Percentiles rank a stretch among this genome's conserved stretches.
These are phyloP conservation scores for Tetrapedia diversipes DNA, from an alignment of 2,888 invertebrate genomes.

Conservation along the genomic window DNA sequence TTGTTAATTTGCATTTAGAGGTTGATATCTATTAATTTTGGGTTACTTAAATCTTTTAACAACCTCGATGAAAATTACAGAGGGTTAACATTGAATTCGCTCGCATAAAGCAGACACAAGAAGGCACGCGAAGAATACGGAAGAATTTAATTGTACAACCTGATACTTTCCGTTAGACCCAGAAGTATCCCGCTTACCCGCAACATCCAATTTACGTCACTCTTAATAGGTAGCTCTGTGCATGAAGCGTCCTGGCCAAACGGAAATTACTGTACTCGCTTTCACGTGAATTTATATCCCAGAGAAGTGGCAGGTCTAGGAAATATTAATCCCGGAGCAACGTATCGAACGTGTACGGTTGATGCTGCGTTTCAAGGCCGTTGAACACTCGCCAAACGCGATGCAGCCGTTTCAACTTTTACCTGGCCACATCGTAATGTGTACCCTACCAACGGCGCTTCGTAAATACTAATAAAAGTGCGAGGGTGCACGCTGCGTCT, in stretches of 20 bases:
- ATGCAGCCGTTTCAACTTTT: constrained; percentile 65
- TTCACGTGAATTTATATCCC: constrained; percentile 24
- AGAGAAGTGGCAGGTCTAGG: constrained; percentile 17
- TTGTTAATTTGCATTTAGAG: too few relatives aligned
- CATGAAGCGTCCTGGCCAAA: constrained; percentile 1
- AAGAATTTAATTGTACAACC: neutral
- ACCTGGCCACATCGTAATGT: constrained; percentile 39
- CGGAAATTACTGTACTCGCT: constrained; percentile 26
- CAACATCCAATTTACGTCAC: constrained; percentile 9
- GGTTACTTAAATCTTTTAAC: too few relatives aligned
- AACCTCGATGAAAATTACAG: too few relatives aligned
- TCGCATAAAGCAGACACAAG: too few relatives aligned
- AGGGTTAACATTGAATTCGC: neutral
- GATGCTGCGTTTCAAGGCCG: constrained; percentile 55
- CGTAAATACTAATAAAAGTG: constrained; percentile 72
- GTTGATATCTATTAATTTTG: too few relatives aligned
- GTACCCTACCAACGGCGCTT: constrained; percentile 23
- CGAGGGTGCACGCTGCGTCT: constrained; percentile 53
- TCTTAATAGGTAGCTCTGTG: neutral
- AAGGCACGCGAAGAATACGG: neutral
- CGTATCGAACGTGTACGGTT: constrained; percentile 44
- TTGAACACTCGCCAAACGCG: constrained; percentile 75
- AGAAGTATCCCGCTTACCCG: neutral
- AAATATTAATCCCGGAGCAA: constrained; percentile 53
- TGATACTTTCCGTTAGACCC: neutral